Evolutionary conservation across 2,797 vertebrate genomes (phyloP), one percentile per base, ranked within the genome.

Genomic region (Macroramphosus scolopax): DNA sequence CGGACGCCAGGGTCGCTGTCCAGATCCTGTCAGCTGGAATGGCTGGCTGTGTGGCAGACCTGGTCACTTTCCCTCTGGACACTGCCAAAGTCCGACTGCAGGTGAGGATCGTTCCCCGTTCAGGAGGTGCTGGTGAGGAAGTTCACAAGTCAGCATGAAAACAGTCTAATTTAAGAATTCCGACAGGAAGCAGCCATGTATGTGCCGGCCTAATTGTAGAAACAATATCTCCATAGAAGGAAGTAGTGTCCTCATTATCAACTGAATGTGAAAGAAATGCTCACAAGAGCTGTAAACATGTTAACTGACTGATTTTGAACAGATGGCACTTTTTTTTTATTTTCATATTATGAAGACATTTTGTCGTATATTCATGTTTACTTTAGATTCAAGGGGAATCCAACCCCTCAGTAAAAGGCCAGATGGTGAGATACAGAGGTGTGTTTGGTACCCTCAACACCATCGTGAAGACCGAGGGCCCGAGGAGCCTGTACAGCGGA

Each of bases 81-180:
- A 98, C 95, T 0, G 94, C 95, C 43, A 98, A 98, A 87, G 96
- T 98, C 64, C 78, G 94, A 44, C 92, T 98, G 29, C 95, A 98
- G 92, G 94, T 95, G 75, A 76, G 51, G 8, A 16, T 8, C 1
- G 5, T 16, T 6, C 10, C 4, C 15, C 17, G 9, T 34, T 20
- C 6, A 22, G n/a, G n/a, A n/a, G n/a, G n/a, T 22, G 20, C 20
- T 22, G 3, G 20, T 22, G 20, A 22, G n/a, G n/a, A n/a, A n/a
- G n/a, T n/a, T n/a, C n/a, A n/a, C n/a, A n/a, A n/a, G n/a, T n/a
- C n/a, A n/a, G n/a, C n/a, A n/a, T n/a, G n/a, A n/a, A n/a, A 22
- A 22, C 20, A 22, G 3, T 22, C 20, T 22, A 6, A 22, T 22
- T 22, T 3, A 22, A 22, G 20, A 22, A 22, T 22, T 3, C 3